A percentile compares a stretch with the other conserved stretches of the same genome.
phyloP scores from a whole-genome alignment of 1,140 invertebrate genomes.

The Drosophila subpulchrella region DNA sequence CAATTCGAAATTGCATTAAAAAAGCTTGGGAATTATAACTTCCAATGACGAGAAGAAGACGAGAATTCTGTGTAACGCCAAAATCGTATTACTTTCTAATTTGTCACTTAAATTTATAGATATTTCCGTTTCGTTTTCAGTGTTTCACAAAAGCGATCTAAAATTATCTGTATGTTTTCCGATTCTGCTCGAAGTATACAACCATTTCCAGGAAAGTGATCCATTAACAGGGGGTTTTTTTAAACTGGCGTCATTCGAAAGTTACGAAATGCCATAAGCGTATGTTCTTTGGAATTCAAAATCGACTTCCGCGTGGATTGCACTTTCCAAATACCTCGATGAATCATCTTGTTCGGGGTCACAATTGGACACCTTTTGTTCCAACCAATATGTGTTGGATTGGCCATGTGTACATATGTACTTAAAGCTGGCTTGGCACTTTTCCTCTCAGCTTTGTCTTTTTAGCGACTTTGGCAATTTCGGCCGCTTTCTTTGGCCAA shows the following conservation, averaged over 20 bases:
- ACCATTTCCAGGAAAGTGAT: neutral
- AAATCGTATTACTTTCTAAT: neutral
- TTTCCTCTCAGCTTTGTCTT: slow-evolving; percentile 13
- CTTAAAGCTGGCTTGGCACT: slow-evolving; percentile 30
- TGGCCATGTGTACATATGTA: slow-evolving; percentile 13
- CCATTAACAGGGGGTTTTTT: neutral
- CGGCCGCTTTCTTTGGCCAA: slow-evolving; percentile 52
- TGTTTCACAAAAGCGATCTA: too few relatives aligned
- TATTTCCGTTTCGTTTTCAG: too few relatives aligned
- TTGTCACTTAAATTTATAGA: too few relatives aligned
- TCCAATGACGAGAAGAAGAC: neutral
- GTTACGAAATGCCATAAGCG: slow-evolving; percentile 14
- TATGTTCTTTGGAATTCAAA: slow-evolving; percentile 16
- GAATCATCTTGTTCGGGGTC: slow-evolving; percentile 41
- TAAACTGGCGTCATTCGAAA: slow-evolving; percentile 11
- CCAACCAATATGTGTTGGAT: neutral
- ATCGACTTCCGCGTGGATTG: slow-evolving; percentile 39
- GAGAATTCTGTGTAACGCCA: too few relatives aligned
- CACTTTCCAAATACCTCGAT: slow-evolving; percentile 29
- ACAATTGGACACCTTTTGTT: slow-evolving; percentile 53
- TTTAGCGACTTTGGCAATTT: slow-evolving; percentile 46
- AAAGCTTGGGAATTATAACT: neutral
- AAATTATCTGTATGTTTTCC: too few relatives aligned
- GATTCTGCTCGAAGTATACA: too few relatives aligned
- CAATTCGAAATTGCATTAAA: neutral